A percentile compares a stretch with the other conserved stretches of the same genome.
Evolutionary conservation across 1,140 invertebrate species (phyloP).

Genomic region (Sogatella furcifera): DNA sequence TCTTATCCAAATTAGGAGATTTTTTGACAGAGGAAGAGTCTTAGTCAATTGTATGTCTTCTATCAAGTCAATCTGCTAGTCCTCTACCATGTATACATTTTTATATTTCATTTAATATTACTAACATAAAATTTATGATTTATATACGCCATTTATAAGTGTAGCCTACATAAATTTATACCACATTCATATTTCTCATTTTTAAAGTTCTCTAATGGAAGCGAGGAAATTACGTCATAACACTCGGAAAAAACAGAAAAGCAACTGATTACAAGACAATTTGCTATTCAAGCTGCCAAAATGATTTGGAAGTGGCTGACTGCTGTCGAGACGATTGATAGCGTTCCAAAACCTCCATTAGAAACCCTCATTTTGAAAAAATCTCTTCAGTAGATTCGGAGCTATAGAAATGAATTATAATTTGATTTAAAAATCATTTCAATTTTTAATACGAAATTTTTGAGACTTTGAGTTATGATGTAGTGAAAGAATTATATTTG

Average conservation of each 20-base stretch:
- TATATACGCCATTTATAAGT: too few relatives aligned
- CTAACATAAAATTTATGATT: too few relatives aligned
- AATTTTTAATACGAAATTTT: too few relatives aligned
- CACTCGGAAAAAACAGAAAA: conserved; percentile 69
- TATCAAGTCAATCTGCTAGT: too few relatives aligned
- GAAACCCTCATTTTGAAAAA: conserved; percentile 75
- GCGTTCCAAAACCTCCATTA: conserved; percentile 69
- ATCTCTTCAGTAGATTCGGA: conserved; percentile 80
- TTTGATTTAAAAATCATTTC: not conserved
- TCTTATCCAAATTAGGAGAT: too few relatives aligned
- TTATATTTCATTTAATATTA: too few relatives aligned
- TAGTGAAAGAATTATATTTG: too few relatives aligned
- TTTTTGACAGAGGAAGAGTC: too few relatives aligned
- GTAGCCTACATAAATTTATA: too few relatives aligned
- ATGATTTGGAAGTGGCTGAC: conserved; percentile 91
- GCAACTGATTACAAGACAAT: conserved; percentile 87
- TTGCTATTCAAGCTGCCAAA: conserved; percentile 95
- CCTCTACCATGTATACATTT: too few relatives aligned
- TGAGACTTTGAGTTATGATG: too few relatives aligned
- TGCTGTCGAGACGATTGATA: conserved; percentile 77
- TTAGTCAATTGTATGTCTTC: too few relatives aligned
- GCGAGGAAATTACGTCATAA: conserved; percentile 88
- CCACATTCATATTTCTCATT: conserved; percentile 15
- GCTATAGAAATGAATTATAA: conserved; percentile 47
- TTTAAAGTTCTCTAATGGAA: conserved; percentile 88